Evolutionary conservation across 2,797 vertebrate species (phyloP), one percentile per base, ranked within the genome.

Genomic region (Sciaenops ocellatus): DNA sequence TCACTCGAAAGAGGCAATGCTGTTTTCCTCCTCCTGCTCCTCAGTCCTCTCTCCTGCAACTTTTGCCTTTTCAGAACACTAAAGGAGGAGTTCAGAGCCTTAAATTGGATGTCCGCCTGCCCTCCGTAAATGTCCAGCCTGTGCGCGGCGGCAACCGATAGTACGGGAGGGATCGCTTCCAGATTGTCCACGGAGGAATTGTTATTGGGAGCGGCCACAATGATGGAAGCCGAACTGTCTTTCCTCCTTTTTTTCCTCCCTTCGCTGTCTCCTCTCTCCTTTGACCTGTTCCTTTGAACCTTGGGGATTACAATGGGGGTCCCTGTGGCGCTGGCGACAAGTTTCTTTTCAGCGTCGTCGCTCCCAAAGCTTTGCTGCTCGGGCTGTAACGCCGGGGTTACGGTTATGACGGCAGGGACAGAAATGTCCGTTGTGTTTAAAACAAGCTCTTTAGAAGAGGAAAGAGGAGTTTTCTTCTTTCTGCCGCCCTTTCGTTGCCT

Each of bases 241-340:
- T 88, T 87, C 79, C 71, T 90, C 76, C 76, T 65, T 83, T 87
- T 93, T 61, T 90, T 92, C 80, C 74, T 76, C 59, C 73, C 62
- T 65, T 82, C 78, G 83, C 74, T 79, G 73, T 86, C 88, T 80
- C 73, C 82, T 76, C 83, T 87, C 63, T 93, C 90, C 79, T 93
- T 91, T 81, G 85, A 94, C 89, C 90, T 92, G 74, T 76, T 86
- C 72, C 85, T 93, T 92, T 94, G 92, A 72, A 80, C 80, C 86
- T 85, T 83, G 44, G 60, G 11, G 70, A 76, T 77, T 68, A 83
- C 88, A 82, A 85, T 84, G 57, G 89, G 83, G 60, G 57, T 38
- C 24, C 50, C 82, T 51, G 89, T 60, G 38, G 62, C 16, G 34
- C 55, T 70, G 52, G 60, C 28, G 12, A 66, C 48, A 30, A 70